phyloP scores from a whole-genome alignment of 2,113 vertebrate species.

The Pseudorasbora parva region DNA sequence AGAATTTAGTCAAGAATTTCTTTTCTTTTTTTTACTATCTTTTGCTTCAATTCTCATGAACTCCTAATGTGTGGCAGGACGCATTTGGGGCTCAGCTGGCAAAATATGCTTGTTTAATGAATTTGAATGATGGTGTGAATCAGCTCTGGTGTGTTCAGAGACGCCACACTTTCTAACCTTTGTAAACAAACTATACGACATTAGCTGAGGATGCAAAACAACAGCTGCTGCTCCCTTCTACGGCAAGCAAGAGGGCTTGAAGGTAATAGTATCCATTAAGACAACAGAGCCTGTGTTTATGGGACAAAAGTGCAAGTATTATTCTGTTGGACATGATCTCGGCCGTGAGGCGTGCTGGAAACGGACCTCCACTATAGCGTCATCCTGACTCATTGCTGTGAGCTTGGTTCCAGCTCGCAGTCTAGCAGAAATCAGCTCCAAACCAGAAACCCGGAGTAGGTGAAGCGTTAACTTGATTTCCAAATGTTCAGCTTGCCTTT shows the following conservation, averaged over 20 bases:
- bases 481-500: constrained; percentile 57
- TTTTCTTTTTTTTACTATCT: constrained; percentile 56
- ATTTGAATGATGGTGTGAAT: constrained; percentile 59
- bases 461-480: constrained; percentile 42
- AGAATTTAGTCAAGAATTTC: constrained; percentile 66
- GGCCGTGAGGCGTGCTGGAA: neutral
- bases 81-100: constrained; percentile 40
- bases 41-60: neutral
- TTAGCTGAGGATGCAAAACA: constrained; percentile 49
- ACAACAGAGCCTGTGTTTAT: constrained; percentile 41
- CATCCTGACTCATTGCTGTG: constrained; percentile 20
- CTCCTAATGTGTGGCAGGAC: neutral
- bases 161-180: constrained; percentile 56
- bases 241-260: neutral
- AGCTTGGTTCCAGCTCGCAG: neutral
- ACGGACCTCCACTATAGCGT: neutral
- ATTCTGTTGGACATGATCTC: constrained; percentile 10
- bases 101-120: constrained; percentile 59
- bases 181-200: constrained; percentile 56
- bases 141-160: constrained; percentile 56
- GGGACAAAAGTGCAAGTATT: constrained; percentile 42
- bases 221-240: constrained; percentile 41
- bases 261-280: constrained; percentile 37
- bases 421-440: constrained; percentile 33
- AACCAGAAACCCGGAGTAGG: constrained; percentile 46